Percentiles rank a stretch among this genome's conserved stretches.
These are phyloP conservation scores for Embiotoca jacksoni DNA, from an alignment of 2,113 vertebrate genomes.

Conservation along the genomic window DNA sequence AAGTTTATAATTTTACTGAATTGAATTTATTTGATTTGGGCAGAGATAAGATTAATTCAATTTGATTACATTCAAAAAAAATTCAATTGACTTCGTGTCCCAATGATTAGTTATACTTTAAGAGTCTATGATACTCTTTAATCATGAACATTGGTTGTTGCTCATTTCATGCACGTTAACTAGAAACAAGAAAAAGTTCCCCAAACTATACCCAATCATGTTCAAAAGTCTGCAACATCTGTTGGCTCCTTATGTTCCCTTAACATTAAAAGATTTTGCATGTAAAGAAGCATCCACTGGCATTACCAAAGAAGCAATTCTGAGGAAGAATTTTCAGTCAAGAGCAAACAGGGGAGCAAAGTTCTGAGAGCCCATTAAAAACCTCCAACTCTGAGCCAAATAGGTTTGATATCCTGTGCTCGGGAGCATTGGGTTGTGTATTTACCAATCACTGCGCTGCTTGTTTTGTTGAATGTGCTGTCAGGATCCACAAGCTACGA, in stretches of 20 bases:
- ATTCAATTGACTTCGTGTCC: neutral
- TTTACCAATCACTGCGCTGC: conserved; percentile 60
- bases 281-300: conserved; percentile 43
- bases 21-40: neutral
- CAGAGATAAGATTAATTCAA: neutral
- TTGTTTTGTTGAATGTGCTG: conserved; percentile 70
- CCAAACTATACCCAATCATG: conserved; percentile 9
- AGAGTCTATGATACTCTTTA: conserved; percentile 1
- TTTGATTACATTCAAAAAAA: neutral
- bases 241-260: conserved; percentile 15
- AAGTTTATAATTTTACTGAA: neutral
- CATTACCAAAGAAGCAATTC: conserved; percentile 28
- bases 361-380: conserved; percentile 57
- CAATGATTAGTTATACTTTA: neutral
- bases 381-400: conserved; percentile 59
- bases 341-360: conserved; percentile 40
- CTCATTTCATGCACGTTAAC: conserved; percentile 18
- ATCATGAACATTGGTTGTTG: conserved; percentile 19
- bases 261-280: conserved; percentile 41
- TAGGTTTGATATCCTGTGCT: conserved; percentile 58
- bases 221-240: conserved; percentile 20
- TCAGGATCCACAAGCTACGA: conserved; percentile 58
- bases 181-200: conserved; percentile 5
- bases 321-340: conserved; percentile 30
- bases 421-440: conserved; percentile 51